These are phyloP conservation scores for Druceiella hillmani DNA, from an alignment of 2,888 invertebrate genomes.

Conservation along the genomic window DNA sequence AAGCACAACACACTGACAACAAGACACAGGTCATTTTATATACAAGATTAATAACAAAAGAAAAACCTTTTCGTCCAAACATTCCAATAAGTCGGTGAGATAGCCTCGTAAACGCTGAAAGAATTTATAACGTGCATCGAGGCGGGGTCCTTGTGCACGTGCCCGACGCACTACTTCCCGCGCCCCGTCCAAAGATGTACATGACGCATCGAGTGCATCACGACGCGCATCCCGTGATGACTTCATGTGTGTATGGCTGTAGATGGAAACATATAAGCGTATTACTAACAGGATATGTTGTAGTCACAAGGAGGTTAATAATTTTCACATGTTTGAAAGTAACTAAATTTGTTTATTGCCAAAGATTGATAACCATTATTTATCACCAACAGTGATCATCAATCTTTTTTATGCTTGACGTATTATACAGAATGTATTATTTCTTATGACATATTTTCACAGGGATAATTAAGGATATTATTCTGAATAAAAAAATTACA, in stretches of 20 bases:
- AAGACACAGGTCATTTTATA: slow-evolving; percentile 1
- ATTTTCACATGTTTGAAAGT: too few relatives aligned
- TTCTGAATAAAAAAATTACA: too few relatives aligned
- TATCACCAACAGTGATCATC: too few relatives aligned
- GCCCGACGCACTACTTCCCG: slow-evolving; percentile 32
- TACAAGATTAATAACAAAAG: background rate
- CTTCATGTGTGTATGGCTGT: slow-evolving; percentile 27
- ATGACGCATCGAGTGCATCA: slow-evolving; percentile 33
- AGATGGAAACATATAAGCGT: too few relatives aligned
- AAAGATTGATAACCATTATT: too few relatives aligned
- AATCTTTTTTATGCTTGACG: too few relatives aligned
- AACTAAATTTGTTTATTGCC: too few relatives aligned
- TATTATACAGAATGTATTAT: too few relatives aligned
- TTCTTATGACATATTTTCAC: too few relatives aligned
- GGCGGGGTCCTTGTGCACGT: slow-evolving; percentile 44
- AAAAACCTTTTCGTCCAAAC: slow-evolving; percentile 90
- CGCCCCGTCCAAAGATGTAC: slow-evolving; percentile 38
- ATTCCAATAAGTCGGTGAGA: slow-evolving; percentile 94
- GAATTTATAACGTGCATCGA: slow-evolving; percentile 82
- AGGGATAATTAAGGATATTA: too few relatives aligned
- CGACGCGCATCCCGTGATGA: slow-evolving; percentile 34
- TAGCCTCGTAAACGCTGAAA: slow-evolving; percentile 95
- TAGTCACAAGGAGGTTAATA: too few relatives aligned
- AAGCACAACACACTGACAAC: slow-evolving; percentile 3
- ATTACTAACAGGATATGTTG: too few relatives aligned